Evolutionary conservation across 2,888 invertebrate genomes (phyloP), one percentile per base, ranked within the genome.

Genomic region (Drosophila pegasa): DNA sequence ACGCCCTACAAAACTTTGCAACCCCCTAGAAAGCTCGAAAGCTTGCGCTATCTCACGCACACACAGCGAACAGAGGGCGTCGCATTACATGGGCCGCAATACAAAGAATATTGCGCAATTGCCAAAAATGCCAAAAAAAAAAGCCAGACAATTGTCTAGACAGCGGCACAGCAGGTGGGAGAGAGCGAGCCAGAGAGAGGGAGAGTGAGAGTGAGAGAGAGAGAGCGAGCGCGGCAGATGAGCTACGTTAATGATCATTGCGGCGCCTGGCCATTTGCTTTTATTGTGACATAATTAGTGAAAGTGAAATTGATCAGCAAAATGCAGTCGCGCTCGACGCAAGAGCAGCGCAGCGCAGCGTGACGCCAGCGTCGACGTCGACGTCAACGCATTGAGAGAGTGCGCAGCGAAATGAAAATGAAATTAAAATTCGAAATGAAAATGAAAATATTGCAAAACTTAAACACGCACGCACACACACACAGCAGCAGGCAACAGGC

Each of bases 211-310:
- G 25, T 4, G 25, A 6, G 25, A 6, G 6, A 25, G 8, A 29
- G 29, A 12, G 18, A 18, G 18, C 0, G 1, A 47, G 18, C 6
- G 3, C 1, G 9, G 16, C n/a, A 27, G 20, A 8, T 12, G 8
- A 41, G 20, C 29, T 2, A 20, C 40, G 43, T 16, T 50, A 67
- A 65, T 64, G 52, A 74, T 73, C 73, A 74, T 74, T 64, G 22
- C 48, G 48, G 22, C 29, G 61, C 29, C 51, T 51, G 57, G 56
- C 54, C 60, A 47, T 62, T 81, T 80, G 68, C 51, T 70, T 83
- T 77, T 69, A 71, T 78, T 77, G 79, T 89, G 89, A 89, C 89
- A 89, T 89, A 89, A 89, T 89, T 84, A 88, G 89, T 87, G 89
- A 89, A 89, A 89, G 89, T 84, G 84, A 89, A 89, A 82, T 71